Evolutionary conservation across 2,888 invertebrate genomes (phyloP), one percentile per base, ranked within the genome.

Genomic region (Tetanocera ferruginea): DNA sequence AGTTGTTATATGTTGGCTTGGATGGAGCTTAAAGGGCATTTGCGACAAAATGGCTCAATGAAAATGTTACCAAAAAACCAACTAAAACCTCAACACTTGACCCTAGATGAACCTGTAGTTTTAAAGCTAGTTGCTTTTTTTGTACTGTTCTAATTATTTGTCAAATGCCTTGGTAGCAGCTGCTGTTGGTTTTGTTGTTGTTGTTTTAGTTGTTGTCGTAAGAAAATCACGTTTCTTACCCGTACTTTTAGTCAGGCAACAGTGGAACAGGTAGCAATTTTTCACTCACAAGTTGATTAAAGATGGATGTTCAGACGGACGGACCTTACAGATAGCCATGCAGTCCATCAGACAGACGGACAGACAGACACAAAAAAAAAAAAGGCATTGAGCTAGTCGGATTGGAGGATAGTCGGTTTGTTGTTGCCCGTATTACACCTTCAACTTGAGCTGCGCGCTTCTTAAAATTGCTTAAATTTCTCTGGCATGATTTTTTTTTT

Each of bases 201-300:
- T n/a, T n/a, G n/a, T n/a, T 23, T 23, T 60, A 25, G 43, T 60
- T 60, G 3, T 60, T 25, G 60, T 60, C 25, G 57, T 23, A 28
- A 57, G 6, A 43, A 14, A 43, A 31, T 74, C 74, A 74, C 74
- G 74, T 64, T 74, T 31, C n/a, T 34, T 62, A 34, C 34, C 43
- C 14, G 31, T 64, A 19, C 66, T 66, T 34, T 31, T 23, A 5
- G 9, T 62, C 49, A 11, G 49, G 25, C 67, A 11, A 28, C 62
- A 43, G 23, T n/a, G 60, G 28, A 76, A 55, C 76, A 76, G 71
- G 76, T 76, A 76, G 76, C 71, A 76, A 76, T 76, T 76, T 76
- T 67, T 55, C 55, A 51, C 76, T 60, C 72, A 57, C 31, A 19
- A 37, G 60, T 23, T 11, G 19, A 31, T 19, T 11, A 34, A 55